Evolutionary conservation across 1,140 invertebrate species (phyloP).

Genomic region (Eubasilissa regina): DNA sequence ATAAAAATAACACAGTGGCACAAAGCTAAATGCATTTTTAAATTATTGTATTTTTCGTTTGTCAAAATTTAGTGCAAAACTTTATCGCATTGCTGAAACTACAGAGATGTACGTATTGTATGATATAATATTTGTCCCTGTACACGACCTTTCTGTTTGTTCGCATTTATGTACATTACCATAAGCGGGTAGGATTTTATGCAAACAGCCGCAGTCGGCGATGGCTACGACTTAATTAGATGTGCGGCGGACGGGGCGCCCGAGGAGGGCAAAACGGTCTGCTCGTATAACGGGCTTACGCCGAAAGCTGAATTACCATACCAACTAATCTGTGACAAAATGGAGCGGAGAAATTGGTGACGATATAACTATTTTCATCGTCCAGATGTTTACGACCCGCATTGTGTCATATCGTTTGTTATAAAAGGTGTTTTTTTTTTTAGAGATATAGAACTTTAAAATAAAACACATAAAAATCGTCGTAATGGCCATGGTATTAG

Average conservation of each 20-base stretch:
- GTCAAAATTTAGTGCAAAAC: too few species aligned
- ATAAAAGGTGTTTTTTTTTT: background rate
- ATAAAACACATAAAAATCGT: too few species aligned
- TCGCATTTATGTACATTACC: constrained; percentile 10
- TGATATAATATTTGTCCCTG: background rate
- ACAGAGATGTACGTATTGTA: too few species aligned
- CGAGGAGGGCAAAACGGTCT: background rate
- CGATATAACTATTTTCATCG: background rate
- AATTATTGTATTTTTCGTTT: too few species aligned
- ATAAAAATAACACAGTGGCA: too few species aligned
- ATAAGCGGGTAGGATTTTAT: constrained; percentile 18
- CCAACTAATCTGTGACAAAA: constrained; percentile 12
- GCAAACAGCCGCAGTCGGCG: constrained; percentile 19
- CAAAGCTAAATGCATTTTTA: too few species aligned
- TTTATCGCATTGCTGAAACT: too few species aligned
- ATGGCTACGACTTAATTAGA: constrained; percentile 32
- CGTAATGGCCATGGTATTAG: too few species aligned
- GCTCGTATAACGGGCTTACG: background rate
- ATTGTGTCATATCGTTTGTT: background rate
- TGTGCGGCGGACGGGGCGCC: background rate
- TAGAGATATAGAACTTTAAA: too few species aligned
- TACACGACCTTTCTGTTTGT: background rate
- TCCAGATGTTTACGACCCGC: background rate
- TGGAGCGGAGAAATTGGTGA: background rate
- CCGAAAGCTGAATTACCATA: background rate